Evolutionary conservation across 1,140 invertebrate species (phyloP).

Genomic region (Nasonia giraulti): DNA sequence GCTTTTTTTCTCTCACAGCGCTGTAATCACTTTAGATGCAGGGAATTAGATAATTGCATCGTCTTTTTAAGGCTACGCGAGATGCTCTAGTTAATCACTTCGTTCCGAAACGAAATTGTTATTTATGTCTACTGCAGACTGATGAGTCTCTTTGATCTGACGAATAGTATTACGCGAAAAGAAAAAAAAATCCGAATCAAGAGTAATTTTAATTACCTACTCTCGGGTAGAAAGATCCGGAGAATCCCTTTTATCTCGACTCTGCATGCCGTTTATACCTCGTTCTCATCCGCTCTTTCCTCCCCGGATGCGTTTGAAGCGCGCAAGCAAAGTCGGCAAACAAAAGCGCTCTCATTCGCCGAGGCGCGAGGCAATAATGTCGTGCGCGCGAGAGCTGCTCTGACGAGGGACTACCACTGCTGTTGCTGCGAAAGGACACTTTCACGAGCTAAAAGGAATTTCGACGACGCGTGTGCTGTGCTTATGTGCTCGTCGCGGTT

Average conservation of each 20-base stretch:
- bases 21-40: too few relatives aligned
- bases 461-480: neutral
- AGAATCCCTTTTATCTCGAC: constrained; percentile 6
- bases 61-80: too few relatives aligned
- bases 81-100: too few relatives aligned
- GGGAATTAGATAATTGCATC: too few relatives aligned
- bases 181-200: neutral
- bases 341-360: constrained; percentile 56
- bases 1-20: neutral
- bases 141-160: neutral
- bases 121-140: too few relatives aligned
- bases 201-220: neutral
- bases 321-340: neutral
- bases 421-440: neutral
- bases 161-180: neutral
- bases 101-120: too few relatives aligned
- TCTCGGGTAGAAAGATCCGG: neutral
- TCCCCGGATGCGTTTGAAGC: neutral
- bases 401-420: neutral
- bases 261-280: neutral
- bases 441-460: neutral
- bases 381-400: neutral
- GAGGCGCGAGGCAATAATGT: constrained; percentile 1
- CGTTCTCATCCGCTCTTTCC: neutral
- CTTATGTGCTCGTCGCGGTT: neutral